Percentiles rank a stretch among this genome's conserved stretches.
These are phyloP conservation scores for Neomonachus schauinslandi DNA, from an alignment of 2,113 vertebrate genomes.

Conservation along the genomic window DNA sequence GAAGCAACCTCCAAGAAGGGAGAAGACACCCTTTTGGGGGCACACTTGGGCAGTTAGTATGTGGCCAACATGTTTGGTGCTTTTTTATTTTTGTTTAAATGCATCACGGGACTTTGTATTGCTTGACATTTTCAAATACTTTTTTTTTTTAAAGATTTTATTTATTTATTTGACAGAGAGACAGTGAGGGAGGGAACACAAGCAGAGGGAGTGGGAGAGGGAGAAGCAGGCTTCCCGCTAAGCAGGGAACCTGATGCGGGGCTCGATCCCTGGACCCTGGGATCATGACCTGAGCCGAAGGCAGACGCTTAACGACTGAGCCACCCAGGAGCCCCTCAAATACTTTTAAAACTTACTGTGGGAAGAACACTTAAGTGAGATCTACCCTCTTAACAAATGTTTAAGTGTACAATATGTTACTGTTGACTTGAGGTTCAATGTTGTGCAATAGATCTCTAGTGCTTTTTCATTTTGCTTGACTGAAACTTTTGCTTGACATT, in stretches of 20 bases:
- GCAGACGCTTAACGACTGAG: too few species aligned
- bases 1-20: background rate
- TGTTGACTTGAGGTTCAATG: background rate
- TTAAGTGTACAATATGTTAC: background rate
- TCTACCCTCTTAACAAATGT: background rate
- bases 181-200: too few species aligned
- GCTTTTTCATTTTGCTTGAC: background rate
- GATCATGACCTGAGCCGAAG: too few species aligned
- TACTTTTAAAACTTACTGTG: background rate
- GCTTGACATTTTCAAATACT: background rate
- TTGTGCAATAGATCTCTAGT: background rate
- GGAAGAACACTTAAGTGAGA: background rate
- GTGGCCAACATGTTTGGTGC: background rate
- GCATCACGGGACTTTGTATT: constrained; percentile 21
- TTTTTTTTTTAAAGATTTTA: background rate
- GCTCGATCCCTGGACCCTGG: too few species aligned
- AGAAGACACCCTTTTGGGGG: background rate
- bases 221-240: too few species aligned
- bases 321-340: background rate
- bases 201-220: too few species aligned
- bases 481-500: background rate
- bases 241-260: too few species aligned
- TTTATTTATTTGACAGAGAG: too few species aligned
- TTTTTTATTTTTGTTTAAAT: constrained; percentile 52
- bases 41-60: background rate